Conservation (phyloP, 2,797 vertebrate species). For the Tinamus major region DNA sequence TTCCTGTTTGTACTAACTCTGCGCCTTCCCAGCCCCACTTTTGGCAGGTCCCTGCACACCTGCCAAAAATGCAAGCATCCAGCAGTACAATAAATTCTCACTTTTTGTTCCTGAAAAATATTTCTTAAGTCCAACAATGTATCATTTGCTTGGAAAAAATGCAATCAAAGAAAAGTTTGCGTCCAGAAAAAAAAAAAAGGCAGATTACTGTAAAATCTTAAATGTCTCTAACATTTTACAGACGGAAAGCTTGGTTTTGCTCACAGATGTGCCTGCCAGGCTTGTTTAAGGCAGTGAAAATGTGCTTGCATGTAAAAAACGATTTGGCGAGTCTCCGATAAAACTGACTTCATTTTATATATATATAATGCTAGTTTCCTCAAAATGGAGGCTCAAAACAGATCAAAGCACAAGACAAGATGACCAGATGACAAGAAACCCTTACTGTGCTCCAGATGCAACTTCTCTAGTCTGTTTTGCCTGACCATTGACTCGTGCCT, state of each 20-base stretch:
- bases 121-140: neutral
- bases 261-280: neutral
- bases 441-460: neutral
- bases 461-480: neutral
- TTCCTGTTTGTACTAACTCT: neutral
- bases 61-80: neutral
- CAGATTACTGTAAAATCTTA: neutral
- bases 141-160: neutral
- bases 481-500: fast-evolving
- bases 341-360: neutral
- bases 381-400: neutral
- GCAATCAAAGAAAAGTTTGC: neutral
- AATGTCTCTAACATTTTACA: neutral
- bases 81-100: neutral
- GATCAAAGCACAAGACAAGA: neutral
- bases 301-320: neutral
- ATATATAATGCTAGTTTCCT: neutral
- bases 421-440: no score
- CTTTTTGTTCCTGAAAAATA: neutral
- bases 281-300: neutral
- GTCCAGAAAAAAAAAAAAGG: neutral
- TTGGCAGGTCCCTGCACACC: neutral
- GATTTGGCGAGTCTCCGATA: neutral
- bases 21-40: neutral
- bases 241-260: neutral